Evolutionary conservation across 2,888 invertebrate species (phyloP).

Genomic region (Nipponacmea schrenckii): DNA sequence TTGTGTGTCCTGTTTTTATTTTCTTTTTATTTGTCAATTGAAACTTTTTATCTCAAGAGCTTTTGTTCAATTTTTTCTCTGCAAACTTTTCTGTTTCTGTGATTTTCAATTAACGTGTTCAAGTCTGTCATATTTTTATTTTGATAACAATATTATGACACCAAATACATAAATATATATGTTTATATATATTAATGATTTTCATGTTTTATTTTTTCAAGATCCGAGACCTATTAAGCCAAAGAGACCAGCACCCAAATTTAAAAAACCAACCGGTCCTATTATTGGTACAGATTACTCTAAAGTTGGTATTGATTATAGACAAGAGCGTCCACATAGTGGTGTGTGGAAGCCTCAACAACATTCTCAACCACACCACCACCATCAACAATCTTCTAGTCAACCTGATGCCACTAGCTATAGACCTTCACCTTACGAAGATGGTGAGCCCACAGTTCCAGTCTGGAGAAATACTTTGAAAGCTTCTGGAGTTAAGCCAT

Average conservation of each 20-base stretch:
- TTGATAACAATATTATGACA: no score
- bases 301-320: conserved; percentile 2
- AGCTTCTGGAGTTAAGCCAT: conserved; percentile 41
- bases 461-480: conserved; percentile 47
- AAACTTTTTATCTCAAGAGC: no score
- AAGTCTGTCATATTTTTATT: no score
- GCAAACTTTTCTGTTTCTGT: no score
- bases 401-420: conserved; percentile 3
- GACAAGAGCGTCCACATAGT: not conserved
- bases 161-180: no score
- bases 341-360: not conserved
- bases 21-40: no score
- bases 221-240: not conserved
- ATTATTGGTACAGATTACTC: not conserved
- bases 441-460: conserved; percentile 26
- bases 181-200: no score
- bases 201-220: not conserved
- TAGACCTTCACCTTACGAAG: not conserved
- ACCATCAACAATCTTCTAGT: not conserved
- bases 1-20: no score
- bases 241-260: not conserved
- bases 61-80: no score
- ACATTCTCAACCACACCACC: not conserved
- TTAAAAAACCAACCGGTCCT: not conserved
- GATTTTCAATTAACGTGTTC: no score